phyloP scores from a whole-genome alignment of 2,113 vertebrate genomes.

The Morone saxatilis region DNA sequence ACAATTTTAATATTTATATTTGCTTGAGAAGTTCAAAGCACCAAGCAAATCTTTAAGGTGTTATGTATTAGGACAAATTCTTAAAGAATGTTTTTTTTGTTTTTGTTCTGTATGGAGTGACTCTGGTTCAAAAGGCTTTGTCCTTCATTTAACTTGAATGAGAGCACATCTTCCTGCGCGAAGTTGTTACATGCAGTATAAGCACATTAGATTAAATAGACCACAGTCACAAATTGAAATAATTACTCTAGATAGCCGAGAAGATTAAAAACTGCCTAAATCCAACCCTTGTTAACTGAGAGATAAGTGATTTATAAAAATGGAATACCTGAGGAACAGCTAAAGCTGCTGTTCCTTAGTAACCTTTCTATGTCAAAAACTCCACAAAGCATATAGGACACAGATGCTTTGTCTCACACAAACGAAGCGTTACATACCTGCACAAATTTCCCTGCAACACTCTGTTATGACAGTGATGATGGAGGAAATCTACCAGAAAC shows the following conservation, averaged over 20 bases:
- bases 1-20: neutral
- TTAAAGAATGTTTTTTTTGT: neutral
- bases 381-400: neutral
- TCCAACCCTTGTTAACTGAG: neutral
- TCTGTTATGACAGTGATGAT: neutral
- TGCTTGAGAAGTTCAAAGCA: neutral
- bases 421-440: neutral
- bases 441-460: neutral
- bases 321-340: neutral
- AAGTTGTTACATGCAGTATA: neutral
- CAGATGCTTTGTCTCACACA: neutral
- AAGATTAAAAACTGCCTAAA: neutral
- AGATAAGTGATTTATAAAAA: neutral
- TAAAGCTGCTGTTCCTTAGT: neutral
- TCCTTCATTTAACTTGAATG: neutral
- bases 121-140: neutral
- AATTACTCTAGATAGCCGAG: neutral
- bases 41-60: neutral
- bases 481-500: neutral
- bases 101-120: neutral
- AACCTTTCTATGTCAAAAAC: neutral
- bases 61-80: neutral
- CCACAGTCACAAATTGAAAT: neutral
- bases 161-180: neutral
- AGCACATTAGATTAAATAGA: neutral